Conservation (phyloP, 2,113 vertebrate species). For the Periophthalmodon schlosseri region DNA sequence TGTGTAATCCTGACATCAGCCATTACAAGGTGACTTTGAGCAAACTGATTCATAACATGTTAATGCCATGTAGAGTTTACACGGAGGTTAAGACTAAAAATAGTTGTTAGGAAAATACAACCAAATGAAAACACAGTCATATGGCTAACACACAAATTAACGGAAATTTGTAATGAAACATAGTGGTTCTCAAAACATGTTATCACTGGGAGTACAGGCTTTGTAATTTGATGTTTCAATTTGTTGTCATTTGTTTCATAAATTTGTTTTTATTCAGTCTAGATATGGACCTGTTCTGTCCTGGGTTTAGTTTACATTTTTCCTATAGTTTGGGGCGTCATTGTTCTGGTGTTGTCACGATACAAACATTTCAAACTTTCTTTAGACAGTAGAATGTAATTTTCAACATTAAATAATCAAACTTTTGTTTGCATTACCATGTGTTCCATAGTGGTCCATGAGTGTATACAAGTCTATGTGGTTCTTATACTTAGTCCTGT, state of each 20-base stretch:
- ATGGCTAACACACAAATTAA: neutral
- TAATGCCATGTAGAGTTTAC: slow-evolving; percentile 2
- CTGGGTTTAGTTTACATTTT: too few species aligned
- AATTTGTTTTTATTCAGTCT: too few species aligned
- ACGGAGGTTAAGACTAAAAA: neutral
- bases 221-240: neutral
- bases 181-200: neutral
- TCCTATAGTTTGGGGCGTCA: too few species aligned
- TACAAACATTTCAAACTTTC: too few species aligned
- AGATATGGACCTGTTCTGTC: too few species aligned
- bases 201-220: neutral
- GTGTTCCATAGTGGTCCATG: too few species aligned
- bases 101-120: neutral
- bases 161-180: neutral
- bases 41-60: slow-evolving; percentile 6
- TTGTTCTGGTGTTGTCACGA: too few species aligned
- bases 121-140: neutral
- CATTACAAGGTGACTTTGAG: slow-evolving; percentile 2
- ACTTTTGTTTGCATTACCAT: too few species aligned
- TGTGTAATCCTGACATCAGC: slow-evolving; percentile 2
- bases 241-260: neutral
- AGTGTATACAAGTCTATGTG: too few species aligned
- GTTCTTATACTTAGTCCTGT: too few species aligned
- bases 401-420: too few species aligned
- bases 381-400: too few species aligned